Evolutionary conservation across 1,140 invertebrate species (phyloP).

Genomic region (Onthophagus taurus): DNA sequence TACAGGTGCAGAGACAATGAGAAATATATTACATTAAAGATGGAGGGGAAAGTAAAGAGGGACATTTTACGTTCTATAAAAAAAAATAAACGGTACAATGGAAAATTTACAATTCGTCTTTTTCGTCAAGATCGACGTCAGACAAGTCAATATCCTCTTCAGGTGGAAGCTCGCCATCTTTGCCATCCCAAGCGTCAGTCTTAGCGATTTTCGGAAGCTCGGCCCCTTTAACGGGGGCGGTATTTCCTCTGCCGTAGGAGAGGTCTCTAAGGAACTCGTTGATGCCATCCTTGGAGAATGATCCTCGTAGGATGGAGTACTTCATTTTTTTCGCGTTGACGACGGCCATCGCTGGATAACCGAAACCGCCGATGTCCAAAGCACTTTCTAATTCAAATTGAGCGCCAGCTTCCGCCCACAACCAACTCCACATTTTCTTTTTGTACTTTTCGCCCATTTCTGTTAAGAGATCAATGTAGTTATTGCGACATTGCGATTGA

Average conservation of each 20-base stretch:
- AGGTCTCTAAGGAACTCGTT: slow-evolving; percentile 61
- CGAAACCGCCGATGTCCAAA: slow-evolving; percentile 88
- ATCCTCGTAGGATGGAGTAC: slow-evolving; percentile 85
- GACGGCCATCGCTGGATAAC: slow-evolving; percentile 90
- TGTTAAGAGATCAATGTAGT: slow-evolving; percentile 70
- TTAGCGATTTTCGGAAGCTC: slow-evolving; percentile 68
- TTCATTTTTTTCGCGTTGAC: slow-evolving; percentile 97
- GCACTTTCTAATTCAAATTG: slow-evolving; percentile 79
- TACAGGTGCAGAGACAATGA: too few species aligned
- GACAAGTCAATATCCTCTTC: slow-evolving; percentile 92
- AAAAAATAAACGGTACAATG: too few species aligned
- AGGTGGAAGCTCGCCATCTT: slow-evolving; percentile 81
- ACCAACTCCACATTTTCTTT: slow-evolving; percentile 93
- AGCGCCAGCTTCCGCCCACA: slow-evolving; percentile 86
- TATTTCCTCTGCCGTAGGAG: slow-evolving; percentile 89
- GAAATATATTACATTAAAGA: too few species aligned
- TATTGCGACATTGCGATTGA: slow-evolving; percentile 86
- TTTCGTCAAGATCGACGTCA: slow-evolving; percentile 79
- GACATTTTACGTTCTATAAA: too few species aligned
- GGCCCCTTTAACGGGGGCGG: slow-evolving; percentile 78
- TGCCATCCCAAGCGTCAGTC: slow-evolving; percentile 89
- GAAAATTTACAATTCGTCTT: slow-evolving; percentile 76
- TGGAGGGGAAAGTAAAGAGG: too few species aligned
- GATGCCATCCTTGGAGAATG: slow-evolving; percentile 91
- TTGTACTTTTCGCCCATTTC: slow-evolving; percentile 87